Conservation (phyloP, 2,888 invertebrate genomes). For the Schizaphis graminum region DNA sequence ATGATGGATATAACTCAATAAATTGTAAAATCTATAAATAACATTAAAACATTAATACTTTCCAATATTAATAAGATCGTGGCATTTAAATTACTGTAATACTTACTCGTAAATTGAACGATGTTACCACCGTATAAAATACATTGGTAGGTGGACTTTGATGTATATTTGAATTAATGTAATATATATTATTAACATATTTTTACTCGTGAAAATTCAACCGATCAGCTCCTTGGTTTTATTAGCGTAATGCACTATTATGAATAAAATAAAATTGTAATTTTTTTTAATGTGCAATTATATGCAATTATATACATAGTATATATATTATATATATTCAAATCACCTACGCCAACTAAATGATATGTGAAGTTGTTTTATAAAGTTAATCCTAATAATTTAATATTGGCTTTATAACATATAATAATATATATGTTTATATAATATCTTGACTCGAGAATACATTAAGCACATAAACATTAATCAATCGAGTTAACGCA, state of each 20-base stretch:
- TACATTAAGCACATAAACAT: neutral
- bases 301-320: neutral
- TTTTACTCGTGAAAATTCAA: neutral
- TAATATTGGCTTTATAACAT: neutral
- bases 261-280: neutral
- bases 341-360: neutral
- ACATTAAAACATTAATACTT: neutral
- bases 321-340: neutral
- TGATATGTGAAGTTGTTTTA: neutral
- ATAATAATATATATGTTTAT: neutral
- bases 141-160: neutral
- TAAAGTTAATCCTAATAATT: neutral
- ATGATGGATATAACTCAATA: neutral
- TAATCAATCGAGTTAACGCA: constrained; percentile 15
- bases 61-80: neutral
- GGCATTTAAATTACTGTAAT: neutral
- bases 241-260: neutral
- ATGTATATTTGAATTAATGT: neutral
- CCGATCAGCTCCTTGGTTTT: neutral
- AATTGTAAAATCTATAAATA: neutral
- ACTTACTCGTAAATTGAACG: too few species aligned
- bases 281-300: neutral
- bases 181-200: neutral
- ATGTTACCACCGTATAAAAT: neutral
- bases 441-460: neutral